Base-by-base conservation (phyloP, 2,113 vertebrate species). In the Okapia johnstoni region DNA sequence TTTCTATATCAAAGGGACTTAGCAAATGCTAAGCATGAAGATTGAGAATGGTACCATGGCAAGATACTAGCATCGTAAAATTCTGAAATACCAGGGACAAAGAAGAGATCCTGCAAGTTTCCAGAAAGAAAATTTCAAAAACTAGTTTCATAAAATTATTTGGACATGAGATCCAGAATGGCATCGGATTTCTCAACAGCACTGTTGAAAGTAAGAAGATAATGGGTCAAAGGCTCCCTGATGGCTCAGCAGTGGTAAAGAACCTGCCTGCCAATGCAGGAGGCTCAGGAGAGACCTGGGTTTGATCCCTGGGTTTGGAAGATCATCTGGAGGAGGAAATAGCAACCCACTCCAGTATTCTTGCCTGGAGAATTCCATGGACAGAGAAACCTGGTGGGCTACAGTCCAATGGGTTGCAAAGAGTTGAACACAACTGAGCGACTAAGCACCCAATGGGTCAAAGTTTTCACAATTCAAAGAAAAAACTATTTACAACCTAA, bases 391-490 rank as follows among this genome's bases (percentile, higher is more conserved):
- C n/a, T 23, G 66, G n/a, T 40, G 19, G 66, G 66, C 19, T 70
- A 23, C 11, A 12, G n/a, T 40, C 19, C 10, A 70, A 23, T 40
- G 19, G 66, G 66, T 70, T 0, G 0, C 21, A 70, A 40, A 70
- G n/a, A 70, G n/a, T 13, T 23, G n/a, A 5, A 70, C n/a, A 23
- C n/a, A 70, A 40, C 66, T 70, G n/a, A 40, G 2, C 0, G 1
- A 36, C 66, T 36, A 70, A 70, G 63, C 2, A 11, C 63, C 21
- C n/a, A 66, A 79, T 70, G 40, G 33, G 7, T 26, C 80, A 93
- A n/a, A 80, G 66, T 15, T 90, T 96, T 80, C 80, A 86, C 7
- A 76, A 26, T n/a, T 57, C n/a, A 73, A 14, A 93, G 50, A 54
- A 46, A 83, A 58, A 17, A 33, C 3, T 5, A 43, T 50, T 81